Conservation (phyloP, 2,888 invertebrate species). For the Fissipunctia ypsillon region DNA sequence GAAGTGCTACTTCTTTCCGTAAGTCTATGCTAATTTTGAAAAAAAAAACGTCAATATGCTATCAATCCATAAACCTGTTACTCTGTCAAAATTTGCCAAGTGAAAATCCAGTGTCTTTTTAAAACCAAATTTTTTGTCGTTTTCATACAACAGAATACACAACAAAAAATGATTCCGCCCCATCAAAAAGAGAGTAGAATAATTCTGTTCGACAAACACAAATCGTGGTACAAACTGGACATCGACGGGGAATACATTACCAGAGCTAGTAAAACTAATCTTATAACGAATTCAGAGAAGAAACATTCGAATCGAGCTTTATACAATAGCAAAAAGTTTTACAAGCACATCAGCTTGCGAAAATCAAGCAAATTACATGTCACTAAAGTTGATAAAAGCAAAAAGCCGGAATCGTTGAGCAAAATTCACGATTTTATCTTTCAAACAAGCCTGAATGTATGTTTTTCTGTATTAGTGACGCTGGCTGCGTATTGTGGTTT, state of each 20-base stretch:
- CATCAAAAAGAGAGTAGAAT: not conserved
- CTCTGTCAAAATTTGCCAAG: constrained; percentile 30
- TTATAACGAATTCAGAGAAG: not conserved
- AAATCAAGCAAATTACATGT: not conserved
- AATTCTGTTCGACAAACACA: constrained; percentile 69
- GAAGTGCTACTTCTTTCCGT: not conserved
- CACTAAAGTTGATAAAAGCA: not conserved
- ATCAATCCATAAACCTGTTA: too few relatives aligned
- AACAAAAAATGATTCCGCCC: constrained; percentile 36
- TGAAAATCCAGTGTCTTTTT: constrained; percentile 22
- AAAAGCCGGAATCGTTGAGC: constrained; percentile 45
- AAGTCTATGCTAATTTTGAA: not conserved
- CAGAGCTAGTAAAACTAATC: constrained; percentile 20
- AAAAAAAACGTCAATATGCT: not conserved
- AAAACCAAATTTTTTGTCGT: not conserved
- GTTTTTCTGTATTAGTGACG: constrained; percentile 59
- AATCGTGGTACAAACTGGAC: constrained; percentile 77
- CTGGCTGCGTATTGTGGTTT: constrained; percentile 63
- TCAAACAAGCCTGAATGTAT: constrained; percentile 54
- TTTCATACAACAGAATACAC: not conserved
- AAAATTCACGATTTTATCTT: constrained; percentile 50
- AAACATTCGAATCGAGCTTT: not conserved
- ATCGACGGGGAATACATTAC: constrained; percentile 72
- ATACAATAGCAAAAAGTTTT: not conserved
- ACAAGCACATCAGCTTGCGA: not conserved